Evolutionary conservation across 2,888 invertebrate genomes (phyloP).

Genomic region (Pollenia griseotomentosa): DNA sequence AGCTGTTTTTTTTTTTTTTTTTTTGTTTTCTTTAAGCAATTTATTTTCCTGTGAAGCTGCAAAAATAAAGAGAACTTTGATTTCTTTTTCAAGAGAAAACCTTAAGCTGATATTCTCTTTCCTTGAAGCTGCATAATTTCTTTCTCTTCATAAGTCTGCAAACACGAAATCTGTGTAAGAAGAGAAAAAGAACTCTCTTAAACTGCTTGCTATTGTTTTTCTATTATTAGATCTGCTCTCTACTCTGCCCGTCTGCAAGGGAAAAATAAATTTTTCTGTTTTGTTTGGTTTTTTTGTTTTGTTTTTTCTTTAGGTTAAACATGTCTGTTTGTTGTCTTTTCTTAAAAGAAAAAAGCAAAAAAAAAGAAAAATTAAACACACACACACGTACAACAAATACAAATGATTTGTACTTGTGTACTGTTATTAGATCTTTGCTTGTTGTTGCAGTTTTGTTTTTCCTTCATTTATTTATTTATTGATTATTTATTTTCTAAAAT

Average conservation of each 20-base stretch:
- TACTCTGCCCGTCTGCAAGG: background rate
- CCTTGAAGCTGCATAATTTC: too few relatives aligned
- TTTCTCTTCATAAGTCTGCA: background rate
- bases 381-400: background rate
- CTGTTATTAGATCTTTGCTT: conserved; percentile 37
- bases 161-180: conserved; percentile 24
- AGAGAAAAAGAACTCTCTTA: conserved; percentile 47
- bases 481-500: conserved; percentile 49
- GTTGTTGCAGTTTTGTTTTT: conserved; percentile 35
- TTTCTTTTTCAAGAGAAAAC: background rate
- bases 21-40: background rate
- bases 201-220: background rate
- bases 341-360: background rate
- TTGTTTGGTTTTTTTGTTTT: conserved; percentile 1
- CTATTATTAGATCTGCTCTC: background rate
- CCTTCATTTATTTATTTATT: conserved; percentile 46
- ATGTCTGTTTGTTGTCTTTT: conserved; percentile 21
- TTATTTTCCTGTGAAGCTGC: background rate
- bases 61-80: background rate
- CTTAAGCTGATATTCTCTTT: background rate
- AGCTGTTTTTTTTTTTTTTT: conserved; percentile 23
- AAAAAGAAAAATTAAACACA: background rate
- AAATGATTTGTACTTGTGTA: conserved; percentile 21
- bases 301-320: conserved; percentile 31
- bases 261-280: background rate